Evolutionary conservation across 2,888 invertebrate genomes (phyloP).

Genomic region (Plebejus argus): DNA sequence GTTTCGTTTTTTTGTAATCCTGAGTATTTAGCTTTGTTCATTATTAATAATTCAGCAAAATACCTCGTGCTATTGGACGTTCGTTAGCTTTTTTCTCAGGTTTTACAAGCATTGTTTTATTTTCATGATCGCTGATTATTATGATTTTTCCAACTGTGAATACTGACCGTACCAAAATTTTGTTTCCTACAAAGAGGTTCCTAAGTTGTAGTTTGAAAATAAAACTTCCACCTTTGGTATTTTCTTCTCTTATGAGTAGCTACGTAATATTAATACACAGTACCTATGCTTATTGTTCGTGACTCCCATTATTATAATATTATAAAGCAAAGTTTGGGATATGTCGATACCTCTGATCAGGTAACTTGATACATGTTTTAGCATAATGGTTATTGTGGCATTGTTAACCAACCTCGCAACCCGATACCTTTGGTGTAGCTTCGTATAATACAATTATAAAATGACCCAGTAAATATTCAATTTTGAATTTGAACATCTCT

Average conservation of each 20-base stretch:
- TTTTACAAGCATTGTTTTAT: not conserved
- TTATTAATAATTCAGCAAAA: not conserved
- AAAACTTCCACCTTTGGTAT: not conserved
- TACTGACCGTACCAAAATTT: too few species aligned
- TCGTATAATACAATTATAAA: not conserved
- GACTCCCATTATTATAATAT: not conserved
- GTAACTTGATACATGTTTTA: conserved; percentile 17
- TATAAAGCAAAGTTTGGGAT: not conserved
- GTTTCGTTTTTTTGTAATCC: conserved; percentile 7
- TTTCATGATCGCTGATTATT: not conserved
- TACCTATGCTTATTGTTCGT: not conserved
- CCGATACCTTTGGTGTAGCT: not conserved
- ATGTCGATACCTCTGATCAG: not conserved
- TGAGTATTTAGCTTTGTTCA: not conserved
- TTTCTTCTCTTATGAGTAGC: not conserved
- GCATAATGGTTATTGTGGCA: not conserved
- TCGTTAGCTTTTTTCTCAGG: not conserved
- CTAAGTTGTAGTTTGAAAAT: not conserved
- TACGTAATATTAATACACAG: not conserved
- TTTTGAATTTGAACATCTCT: not conserved
- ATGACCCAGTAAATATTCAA: conserved; percentile 3
- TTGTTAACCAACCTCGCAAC: conserved; percentile 23
- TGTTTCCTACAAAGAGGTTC: too few species aligned
- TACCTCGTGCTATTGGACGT: not conserved
- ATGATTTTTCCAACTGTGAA: too few species aligned